Conservation (phyloP, 2,888 invertebrate genomes). For the Papilio protenor region DNA sequence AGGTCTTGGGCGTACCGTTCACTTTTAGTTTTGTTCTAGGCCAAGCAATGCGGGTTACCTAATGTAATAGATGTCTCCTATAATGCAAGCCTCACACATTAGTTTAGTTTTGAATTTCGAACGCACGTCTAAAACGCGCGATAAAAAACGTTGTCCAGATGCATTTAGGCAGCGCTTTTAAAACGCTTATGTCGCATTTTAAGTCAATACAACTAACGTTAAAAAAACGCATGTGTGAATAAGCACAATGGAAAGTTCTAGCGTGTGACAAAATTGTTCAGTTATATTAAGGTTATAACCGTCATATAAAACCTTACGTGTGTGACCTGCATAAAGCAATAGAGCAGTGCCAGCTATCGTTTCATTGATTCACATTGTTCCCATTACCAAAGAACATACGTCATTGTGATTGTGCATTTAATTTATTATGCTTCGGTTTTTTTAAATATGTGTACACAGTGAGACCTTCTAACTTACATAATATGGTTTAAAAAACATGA, state of each 20-base stretch:
- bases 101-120: not conserved
- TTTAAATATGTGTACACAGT: too few species aligned
- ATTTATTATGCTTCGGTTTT: too few species aligned
- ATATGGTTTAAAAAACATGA: too few species aligned
- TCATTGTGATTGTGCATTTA: too few species aligned
- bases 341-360: not conserved
- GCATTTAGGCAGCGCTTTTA: too few species aligned
- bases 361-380: constrained; percentile 45
- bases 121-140: too few species aligned
- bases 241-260: not conserved
- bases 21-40: constrained; percentile 16
- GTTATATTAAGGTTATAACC: not conserved
- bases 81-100: not conserved
- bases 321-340: not conserved
- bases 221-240: too few species aligned
- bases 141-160: too few species aligned
- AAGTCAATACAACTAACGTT: too few species aligned
- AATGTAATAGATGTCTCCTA: not conserved
- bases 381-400: not conserved
- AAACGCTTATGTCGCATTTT: too few species aligned
- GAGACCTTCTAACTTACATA: too few species aligned
- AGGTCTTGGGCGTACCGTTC: constrained; percentile 9
- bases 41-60: not conserved
- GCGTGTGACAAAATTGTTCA: not conserved
- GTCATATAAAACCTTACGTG: not conserved